These are phyloP conservation scores for Coelinius sp. DNA, from an alignment of 2,888 invertebrate species.

Conservation along the genomic window DNA sequence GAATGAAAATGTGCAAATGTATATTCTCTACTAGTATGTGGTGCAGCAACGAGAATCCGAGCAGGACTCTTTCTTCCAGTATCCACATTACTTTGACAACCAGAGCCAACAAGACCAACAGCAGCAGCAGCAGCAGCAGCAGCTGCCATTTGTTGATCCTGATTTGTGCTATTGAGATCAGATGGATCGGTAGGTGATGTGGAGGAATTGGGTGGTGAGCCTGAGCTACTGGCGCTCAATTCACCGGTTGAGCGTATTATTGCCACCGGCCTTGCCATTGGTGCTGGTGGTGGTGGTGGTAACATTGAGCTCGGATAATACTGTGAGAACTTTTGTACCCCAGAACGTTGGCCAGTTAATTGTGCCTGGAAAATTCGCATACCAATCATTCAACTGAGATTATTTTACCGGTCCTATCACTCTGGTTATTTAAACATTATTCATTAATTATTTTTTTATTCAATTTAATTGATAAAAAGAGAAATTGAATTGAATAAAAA, in stretches of 20 bases:
- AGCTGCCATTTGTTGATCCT: conserved; percentile 56
- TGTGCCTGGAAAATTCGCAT: conserved; percentile 71
- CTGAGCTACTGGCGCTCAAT: conserved; percentile 75
- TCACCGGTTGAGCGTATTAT: conserved; percentile 91
- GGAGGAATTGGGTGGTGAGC: conserved; percentile 77
- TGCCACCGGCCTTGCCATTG: conserved; percentile 96
- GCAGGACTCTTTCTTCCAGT: conserved; percentile 67
- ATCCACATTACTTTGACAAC: conserved; percentile 65
- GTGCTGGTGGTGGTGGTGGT: conserved; percentile 94
- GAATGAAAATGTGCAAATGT: conserved; percentile 95
- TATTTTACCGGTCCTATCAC: conserved; percentile 59
- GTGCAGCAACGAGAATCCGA: conserved; percentile 71
- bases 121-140: conserved; percentile 66
- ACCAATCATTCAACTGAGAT: conserved; percentile 67
- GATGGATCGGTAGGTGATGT: conserved; percentile 65
- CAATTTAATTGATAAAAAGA: too few relatives aligned
- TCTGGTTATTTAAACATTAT: conserved; percentile 48
- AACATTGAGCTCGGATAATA: conserved; percentile 94
- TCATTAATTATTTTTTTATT: not conserved
- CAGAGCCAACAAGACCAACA: conserved; percentile 67
- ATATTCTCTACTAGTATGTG: conserved; percentile 78
- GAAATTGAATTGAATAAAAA: too few relatives aligned
- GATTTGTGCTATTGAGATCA: conserved; percentile 66
- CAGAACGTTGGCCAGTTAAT: conserved; percentile 71
- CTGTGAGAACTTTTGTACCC: conserved; percentile 77